Conservation (phyloP, 64 coral and sea anemone genomes). For the Pocillopora verrucosa region DNA sequence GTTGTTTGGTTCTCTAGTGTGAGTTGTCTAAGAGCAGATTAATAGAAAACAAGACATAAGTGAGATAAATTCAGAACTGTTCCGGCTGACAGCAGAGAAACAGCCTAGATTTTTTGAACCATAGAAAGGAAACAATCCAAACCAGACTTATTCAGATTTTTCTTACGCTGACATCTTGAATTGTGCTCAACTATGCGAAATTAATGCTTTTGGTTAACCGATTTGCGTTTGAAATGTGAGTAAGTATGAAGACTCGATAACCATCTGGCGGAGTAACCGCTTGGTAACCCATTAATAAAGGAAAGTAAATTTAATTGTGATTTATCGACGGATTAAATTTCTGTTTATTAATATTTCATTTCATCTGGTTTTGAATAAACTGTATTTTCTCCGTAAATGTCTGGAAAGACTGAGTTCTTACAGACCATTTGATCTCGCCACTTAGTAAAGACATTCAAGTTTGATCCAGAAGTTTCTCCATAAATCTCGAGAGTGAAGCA, state of each 20-base stretch:
- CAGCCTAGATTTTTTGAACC: neutral
- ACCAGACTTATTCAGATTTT: neutral
- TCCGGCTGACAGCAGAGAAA: no score
- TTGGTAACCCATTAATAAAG: neutral
- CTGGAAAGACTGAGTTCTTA: neutral
- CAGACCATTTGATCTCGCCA: neutral
- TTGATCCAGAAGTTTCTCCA: neutral
- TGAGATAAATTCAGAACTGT: no score
- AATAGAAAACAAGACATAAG: no score
- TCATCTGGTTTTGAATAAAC: neutral
- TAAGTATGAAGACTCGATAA: neutral
- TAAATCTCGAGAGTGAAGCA: no score
- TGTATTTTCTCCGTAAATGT: neutral
- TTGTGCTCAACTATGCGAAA: neutral
- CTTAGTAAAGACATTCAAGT: neutral
- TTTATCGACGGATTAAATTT: neutral
- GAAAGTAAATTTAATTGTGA: slow-evolving; percentile 6
- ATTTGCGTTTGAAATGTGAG: slow-evolving; percentile 1
- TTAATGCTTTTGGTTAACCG: neutral
- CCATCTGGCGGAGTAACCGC: neutral
- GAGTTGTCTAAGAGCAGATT: neutral
- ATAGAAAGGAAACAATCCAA: neutral
- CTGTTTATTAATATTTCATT: neutral
- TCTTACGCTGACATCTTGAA: neutral
- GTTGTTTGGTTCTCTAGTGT: neutral